Conservation (phyloP, 2,888 invertebrate genomes). For the Andrena trimmerana region DNA sequence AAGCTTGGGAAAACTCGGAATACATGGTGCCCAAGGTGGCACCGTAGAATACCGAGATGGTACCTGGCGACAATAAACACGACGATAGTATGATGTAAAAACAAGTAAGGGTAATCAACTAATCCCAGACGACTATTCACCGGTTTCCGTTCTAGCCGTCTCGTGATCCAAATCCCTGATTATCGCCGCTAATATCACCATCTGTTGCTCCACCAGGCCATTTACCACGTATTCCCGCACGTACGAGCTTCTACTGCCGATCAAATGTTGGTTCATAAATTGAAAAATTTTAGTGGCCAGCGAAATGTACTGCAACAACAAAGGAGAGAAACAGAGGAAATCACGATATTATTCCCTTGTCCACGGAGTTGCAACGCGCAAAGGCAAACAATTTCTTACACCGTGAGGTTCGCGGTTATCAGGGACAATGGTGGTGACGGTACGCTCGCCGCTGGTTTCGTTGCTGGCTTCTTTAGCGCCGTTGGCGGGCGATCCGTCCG, state of each 20-base stretch:
- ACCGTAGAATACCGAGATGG: slow-evolving; percentile 91
- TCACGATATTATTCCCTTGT: too few species aligned
- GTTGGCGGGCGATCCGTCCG: slow-evolving; percentile 88
- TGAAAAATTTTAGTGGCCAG: slow-evolving; percentile 95
- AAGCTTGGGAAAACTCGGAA: slow-evolving; percentile 91
- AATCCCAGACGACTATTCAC: slow-evolving; percentile 74
- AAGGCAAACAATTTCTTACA: slow-evolving; percentile 81
- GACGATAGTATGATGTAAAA: neutral
- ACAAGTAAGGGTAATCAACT: neutral
- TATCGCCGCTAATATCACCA: slow-evolving; percentile 94
- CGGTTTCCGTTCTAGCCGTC: slow-evolving; percentile 93
- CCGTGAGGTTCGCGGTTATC: slow-evolving; percentile 93
- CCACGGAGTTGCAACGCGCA: neutral
- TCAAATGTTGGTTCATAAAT: slow-evolving; percentile 93
- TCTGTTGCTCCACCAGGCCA: slow-evolving; percentile 94
- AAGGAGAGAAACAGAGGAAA: neutral
- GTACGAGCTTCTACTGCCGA: slow-evolving; percentile 90
- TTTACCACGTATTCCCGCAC: slow-evolving; percentile 89
- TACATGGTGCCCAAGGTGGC: slow-evolving; percentile 90
- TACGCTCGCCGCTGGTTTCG: slow-evolving; percentile 86
- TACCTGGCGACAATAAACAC: slow-evolving; percentile 85
- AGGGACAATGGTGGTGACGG: slow-evolving; percentile 88
- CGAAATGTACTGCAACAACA: slow-evolving; percentile 89
- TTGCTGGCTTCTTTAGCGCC: slow-evolving; percentile 86
- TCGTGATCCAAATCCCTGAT: slow-evolving; percentile 96